Base-by-base conservation (phyloP, 2,797 vertebrate genomes). In the Dicrostonyx torquatus region DNA sequence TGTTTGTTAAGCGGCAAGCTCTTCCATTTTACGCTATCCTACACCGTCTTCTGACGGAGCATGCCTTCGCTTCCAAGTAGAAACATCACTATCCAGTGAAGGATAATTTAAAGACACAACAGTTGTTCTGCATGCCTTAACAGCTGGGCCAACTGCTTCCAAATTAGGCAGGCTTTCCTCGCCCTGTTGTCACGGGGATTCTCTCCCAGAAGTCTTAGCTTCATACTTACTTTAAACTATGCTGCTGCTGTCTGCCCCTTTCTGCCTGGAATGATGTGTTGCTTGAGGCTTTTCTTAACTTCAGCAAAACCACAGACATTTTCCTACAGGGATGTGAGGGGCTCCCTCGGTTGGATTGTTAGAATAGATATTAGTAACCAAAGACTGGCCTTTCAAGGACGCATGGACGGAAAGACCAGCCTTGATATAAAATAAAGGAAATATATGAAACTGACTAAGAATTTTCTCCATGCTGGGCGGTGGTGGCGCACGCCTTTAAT, bases 11-110 rank as follows among this genome's bases (percentile, higher is more conserved):
- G 60, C 55, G 85, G 66, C 43, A 91, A 87, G 70, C 78, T 82
- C 89, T 96, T 95, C 70, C 73, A 85, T 64, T 84, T 90, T 96
- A 72, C 50, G 93, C 84, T 84, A 87, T 82, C 76, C 66, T 83
- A 50, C 83, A 92, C 1, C 2, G 48, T 87, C 40, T 84, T 97
- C 34, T 72, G 43, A 89, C 37, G 45, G 87, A 86, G 45, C 40
- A 20, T 73, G 26, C 34, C 68, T 17, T 2, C 87, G 9, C 70
- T 93, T 97, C 78, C 3, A 1, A 48, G 13, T 84, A 93, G 87
- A 94, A 96, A 94, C 64, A 92, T 11, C 75, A 70, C 43, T 37
- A 68, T 83, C 92, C 60, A 93, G 37, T 10, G 37, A 97, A 85
- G 87, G 96, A 95, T 1, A 55, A 73, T 60, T 80, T 77, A 92